These are phyloP conservation scores for Numenius arquata DNA, from an alignment of 2,113 vertebrate species.

Conservation along the genomic window DNA sequence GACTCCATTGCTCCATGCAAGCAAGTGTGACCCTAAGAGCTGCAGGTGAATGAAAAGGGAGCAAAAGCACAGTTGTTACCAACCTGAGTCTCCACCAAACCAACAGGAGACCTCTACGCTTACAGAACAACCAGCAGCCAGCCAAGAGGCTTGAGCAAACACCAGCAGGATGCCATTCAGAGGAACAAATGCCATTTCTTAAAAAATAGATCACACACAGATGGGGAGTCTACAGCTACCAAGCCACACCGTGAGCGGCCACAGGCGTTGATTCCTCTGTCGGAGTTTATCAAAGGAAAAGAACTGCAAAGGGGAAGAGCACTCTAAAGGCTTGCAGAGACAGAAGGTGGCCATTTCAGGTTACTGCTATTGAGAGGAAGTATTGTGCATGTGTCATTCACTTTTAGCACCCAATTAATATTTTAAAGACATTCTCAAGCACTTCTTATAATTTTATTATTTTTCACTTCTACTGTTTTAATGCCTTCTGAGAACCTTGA, in stretches of 20 bases:
- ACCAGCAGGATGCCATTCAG: conserved; percentile 19
- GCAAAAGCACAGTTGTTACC: neutral
- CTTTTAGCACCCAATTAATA: conserved; percentile 36
- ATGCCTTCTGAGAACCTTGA: neutral
- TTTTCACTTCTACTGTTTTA: conserved; percentile 35
- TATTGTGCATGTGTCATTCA: neutral
- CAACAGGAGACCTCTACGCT: neutral
- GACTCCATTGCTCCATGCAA: neutral
- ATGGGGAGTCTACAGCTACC: neutral
- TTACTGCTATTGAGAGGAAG: neutral
- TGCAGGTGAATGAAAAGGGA: neutral
- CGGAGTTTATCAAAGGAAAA: conserved; percentile 18
- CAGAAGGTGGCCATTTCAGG: conserved; percentile 4
- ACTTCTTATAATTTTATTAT: conserved; percentile 1
- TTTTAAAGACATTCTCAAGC: neutral
- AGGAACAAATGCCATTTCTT: conserved; percentile 41
- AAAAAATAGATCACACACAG: conserved; percentile 31
- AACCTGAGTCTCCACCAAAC: neutral
- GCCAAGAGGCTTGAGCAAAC: neutral
- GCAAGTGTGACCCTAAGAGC: neutral
- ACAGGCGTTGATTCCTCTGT: neutral
- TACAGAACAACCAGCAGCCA: conserved; percentile 8
- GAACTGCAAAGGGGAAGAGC: neutral
- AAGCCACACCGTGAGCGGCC: neutral
- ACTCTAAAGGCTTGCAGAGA: neutral